Base-by-base conservation (phyloP, 1,140 invertebrate genomes). In the Matsumurasca onukii region DNA sequence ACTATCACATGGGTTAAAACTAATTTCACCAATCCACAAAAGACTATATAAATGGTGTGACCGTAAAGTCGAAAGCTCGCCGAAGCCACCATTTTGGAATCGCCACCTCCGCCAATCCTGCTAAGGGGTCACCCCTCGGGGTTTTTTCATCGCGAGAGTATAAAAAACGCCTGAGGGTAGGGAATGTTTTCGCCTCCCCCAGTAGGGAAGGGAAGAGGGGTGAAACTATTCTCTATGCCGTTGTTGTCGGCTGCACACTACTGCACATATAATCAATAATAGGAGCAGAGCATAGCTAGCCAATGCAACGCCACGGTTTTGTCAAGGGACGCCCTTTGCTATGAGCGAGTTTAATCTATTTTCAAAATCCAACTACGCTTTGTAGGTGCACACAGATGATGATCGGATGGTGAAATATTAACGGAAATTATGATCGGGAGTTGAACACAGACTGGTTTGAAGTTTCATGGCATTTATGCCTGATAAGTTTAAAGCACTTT, bases 251-350 rank as follows among this genome's bases (percentile, higher is more conserved):
- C n/a, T n/a, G n/a, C n/a, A n/a, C n/a, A n/a, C n/a, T n/a, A n/a
- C n/a, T n/a, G 27, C 39, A 39, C 62, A 65, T 65, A 39, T 48
- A 65, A 65, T 65, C 62, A 65, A 65, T 65, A 65, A 65, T 65
- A 65, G 62, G 62, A 65, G 39, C 62, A 65, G 62, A 65, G 39
- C 62, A 65, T 45, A 65, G 61, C 61, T 63, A 63, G 62, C 31
- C 62, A 31, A 65, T 65, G 48, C 29, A 27, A 27, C 17, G 55
- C 17, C n/a, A n/a, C 55, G 22, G 29, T 22, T 55, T 22, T 39
- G 55, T 29, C 17, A 22, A 45, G 34, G 49, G 49, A 22, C 49
- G 49, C 49, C 55, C 55, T 29, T 59, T n/a, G 55, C 55, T 59
- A 59, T 59, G 22, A 20, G 49, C 24, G 2, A 27, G 55, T 59